Base-by-base conservation (phyloP, 2,888 invertebrate genomes). In the Leptarthrus brevirostris region DNA sequence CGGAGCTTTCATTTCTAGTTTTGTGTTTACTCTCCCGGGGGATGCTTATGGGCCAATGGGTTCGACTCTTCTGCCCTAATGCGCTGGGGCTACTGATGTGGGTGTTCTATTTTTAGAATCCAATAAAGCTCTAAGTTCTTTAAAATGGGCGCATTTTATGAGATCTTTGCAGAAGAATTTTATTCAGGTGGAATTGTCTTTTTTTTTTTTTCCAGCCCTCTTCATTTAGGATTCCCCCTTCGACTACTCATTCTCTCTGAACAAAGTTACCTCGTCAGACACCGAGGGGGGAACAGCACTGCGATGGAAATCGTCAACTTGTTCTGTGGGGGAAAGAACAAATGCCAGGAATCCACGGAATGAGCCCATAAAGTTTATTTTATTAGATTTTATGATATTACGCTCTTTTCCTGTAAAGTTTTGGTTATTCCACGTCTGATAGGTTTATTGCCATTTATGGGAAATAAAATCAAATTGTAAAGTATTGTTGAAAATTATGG, bases 81-180 rank as follows among this genome's bases (percentile, higher is more conserved):
- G 6, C 5, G n/a, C 16, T n/a, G 5, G 10, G 40, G 2, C 10
- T 16, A 5, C 20, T n/a, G 3, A 20, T 36, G 56, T 56, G 30
- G 56, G 34, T 56, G 56, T 12, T 24, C 56, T 61, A 61, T 61
- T 61, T 61, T 61, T 61, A 61, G 61, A 18, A 61, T 61, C 40
- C 40, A 61, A 44, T 61, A 61, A 61, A 61, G 26, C 14, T n/a
- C 16, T 16, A 24, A 40, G 61, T 20, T 40, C 40, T 61, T 61
- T 61, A 40, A 40, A 61, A 22, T 61, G 40, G 40, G 22, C n/a
- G 22, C 40, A 40, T 61, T 58, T 40, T 40, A 22, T 36, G 16
- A 12, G 14, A 20, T 12, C 40, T 61, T 36, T 61, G n/a, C 36
- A 14, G 20, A 20, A 61, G 40, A 40, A 61, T 61, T 61, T 61